Percentiles rank a stretch among this genome's conserved stretches.
Evolutionary conservation across 2,797 vertebrate species (phyloP).

Genomic region (Centroberyx gerrardi): DNA sequence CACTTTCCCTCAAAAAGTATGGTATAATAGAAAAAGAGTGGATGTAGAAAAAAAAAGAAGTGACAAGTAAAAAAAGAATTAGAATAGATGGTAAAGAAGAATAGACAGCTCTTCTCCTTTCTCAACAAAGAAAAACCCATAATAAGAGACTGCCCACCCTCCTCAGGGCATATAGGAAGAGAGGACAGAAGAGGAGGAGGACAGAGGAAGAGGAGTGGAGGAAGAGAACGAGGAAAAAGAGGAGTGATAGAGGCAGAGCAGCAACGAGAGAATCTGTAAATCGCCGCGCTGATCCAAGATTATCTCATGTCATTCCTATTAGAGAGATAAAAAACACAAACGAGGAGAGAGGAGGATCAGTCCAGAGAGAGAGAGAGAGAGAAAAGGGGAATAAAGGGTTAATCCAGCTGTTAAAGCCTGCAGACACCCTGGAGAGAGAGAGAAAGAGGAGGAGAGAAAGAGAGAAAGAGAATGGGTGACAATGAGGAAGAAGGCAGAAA

Average conservation of each 20-base stretch:
- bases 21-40: too few relatives aligned
- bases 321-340: conserved; percentile 19
- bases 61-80: too few relatives aligned
- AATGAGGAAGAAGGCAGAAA: not conserved
- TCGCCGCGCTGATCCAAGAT: conserved; percentile 35
- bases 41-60: too few relatives aligned
- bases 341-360: not conserved
- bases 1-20: too few relatives aligned
- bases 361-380: not conserved
- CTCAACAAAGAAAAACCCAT: not conserved
- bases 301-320: conserved; percentile 39
- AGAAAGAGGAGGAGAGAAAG: conserved; percentile 15
- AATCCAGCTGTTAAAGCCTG: conserved; percentile 47
- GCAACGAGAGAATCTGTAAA: not conserved
- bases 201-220: not conserved
- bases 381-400: conserved; percentile 27
- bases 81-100: too few relatives aligned
- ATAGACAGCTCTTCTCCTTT: too few relatives aligned
- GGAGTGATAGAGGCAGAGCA: not conserved
- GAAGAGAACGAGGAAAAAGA: not conserved
- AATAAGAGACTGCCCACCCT: not conserved
- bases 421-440: conserved; percentile 16
- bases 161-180: not conserved
- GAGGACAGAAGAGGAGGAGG: not conserved
- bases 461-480: conserved; percentile 18